Conservation (phyloP, 2,113 vertebrate genomes). For the Zapus hudsonius region DNA sequence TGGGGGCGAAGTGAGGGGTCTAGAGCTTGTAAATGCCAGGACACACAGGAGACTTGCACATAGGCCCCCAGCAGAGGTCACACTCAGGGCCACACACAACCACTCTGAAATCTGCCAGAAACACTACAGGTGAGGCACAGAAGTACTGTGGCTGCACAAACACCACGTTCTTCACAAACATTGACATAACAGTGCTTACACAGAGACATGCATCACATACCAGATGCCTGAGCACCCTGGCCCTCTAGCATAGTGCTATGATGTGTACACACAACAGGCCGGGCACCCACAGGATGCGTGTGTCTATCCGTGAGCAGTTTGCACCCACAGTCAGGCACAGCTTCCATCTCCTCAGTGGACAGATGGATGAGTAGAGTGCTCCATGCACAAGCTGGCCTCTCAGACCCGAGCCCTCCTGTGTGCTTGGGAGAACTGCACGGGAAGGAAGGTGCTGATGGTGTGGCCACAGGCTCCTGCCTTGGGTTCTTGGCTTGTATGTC, state of each 20-base stretch:
- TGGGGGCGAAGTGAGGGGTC: neutral
- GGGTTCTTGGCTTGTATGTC: neutral
- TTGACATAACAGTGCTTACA: too few species aligned
- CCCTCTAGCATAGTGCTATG: neutral
- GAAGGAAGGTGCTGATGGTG: too few species aligned
- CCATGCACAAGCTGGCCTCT: neutral
- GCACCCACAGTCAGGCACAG: neutral
- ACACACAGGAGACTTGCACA: neutral
- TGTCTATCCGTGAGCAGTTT: neutral
- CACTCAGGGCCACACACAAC: neutral
- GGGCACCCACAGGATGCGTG: neutral
- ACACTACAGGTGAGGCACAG: too few species aligned
- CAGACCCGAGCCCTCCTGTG: neutral
- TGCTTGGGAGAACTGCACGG: neutral
- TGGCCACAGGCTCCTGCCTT: neutral
- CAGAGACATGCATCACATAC: too few species aligned
- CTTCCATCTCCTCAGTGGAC: neutral
- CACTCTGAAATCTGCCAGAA: neutral
- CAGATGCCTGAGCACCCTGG: neutral
- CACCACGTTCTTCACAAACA: neutral
- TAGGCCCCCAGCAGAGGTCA: neutral
- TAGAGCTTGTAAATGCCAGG: neutral
- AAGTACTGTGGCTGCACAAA: fast-evolving
- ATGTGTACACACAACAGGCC: neutral
- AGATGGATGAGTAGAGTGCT: too few species aligned